These are phyloP conservation scores for Sapayoa aenigma DNA, from an alignment of 2,113 vertebrate species.

Conservation along the genomic window DNA sequence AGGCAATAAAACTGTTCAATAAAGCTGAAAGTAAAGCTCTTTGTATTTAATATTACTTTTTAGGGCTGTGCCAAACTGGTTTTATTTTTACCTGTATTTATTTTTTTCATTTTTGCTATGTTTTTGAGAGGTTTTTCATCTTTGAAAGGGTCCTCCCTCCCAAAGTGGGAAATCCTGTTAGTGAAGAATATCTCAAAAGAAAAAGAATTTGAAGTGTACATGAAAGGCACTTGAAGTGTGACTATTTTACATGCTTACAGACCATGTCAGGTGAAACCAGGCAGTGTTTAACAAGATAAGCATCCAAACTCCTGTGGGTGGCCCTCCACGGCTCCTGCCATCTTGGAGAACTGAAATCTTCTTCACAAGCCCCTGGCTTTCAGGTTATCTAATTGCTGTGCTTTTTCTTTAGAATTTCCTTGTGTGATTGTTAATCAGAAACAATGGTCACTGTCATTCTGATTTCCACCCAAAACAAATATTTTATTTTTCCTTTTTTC, in stretches of 20 bases:
- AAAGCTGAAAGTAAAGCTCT: neutral
- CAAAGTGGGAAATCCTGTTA: constrained; percentile 24
- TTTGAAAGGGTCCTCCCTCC: neutral
- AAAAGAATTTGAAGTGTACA: constrained; percentile 26
- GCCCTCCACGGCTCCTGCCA: neutral
- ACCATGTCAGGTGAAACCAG: constrained; percentile 5
- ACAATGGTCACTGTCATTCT: neutral
- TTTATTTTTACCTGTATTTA: neutral
- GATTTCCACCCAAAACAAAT: neutral
- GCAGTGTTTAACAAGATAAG: constrained; percentile 18
- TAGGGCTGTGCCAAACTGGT: neutral
- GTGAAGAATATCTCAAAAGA: constrained; percentile 21
- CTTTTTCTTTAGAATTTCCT: neutral
- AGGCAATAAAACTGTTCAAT: neutral
- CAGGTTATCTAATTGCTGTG: neutral
- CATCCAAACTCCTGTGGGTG: neutral
- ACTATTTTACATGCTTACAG: neutral
- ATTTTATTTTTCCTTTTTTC: neutral
- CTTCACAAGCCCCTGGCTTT: neutral
- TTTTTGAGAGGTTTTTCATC: neutral
- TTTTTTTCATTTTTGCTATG: neutral
- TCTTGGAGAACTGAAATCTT: neutral
- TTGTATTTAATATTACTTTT: neutral
- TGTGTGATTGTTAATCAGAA: neutral
- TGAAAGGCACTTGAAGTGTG: constrained; percentile 31